Evolutionary conservation across 2,888 invertebrate species (phyloP).

Genomic region (Rotaria socialis): DNA sequence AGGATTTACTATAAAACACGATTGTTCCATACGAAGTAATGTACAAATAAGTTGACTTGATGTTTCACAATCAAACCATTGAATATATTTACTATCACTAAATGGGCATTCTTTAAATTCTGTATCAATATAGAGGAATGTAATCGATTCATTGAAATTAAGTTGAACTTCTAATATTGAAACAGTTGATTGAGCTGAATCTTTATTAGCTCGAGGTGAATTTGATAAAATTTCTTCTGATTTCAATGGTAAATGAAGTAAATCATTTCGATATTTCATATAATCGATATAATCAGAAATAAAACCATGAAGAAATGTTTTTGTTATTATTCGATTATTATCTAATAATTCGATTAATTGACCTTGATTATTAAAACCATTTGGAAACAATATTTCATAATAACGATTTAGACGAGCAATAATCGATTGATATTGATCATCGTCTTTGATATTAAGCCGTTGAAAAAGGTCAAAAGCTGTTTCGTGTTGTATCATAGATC

Average conservation of each 20-base stretch:
- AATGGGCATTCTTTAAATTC: conserved; percentile 10
- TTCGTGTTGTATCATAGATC: background rate
- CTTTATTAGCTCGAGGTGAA: conserved; percentile 1
- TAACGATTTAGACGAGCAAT: background rate
- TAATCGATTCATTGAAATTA: background rate
- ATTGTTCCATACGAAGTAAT: conserved; percentile 10
- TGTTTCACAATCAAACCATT: conserved; percentile 18
- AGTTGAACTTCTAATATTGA: background rate
- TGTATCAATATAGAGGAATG: background rate
- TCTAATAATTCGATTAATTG: background rate
- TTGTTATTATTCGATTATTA: background rate
- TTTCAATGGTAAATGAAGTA: background rate
- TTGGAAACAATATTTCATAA: background rate
- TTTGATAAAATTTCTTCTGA: background rate
- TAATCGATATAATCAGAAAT: background rate
- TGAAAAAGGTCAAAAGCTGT: conserved; percentile 1
- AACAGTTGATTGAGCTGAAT: background rate
- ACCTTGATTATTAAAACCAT: background rate
- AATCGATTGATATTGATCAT: background rate
- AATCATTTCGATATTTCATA: background rate
- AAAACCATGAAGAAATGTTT: conserved; percentile 1
- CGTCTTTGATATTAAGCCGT: background rate
- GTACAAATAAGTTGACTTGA: background rate
- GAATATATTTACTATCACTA: background rate
- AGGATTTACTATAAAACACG: background rate